Conservation (phyloP, 2,113 vertebrate genomes). For the Brachyistius frenatus region DNA sequence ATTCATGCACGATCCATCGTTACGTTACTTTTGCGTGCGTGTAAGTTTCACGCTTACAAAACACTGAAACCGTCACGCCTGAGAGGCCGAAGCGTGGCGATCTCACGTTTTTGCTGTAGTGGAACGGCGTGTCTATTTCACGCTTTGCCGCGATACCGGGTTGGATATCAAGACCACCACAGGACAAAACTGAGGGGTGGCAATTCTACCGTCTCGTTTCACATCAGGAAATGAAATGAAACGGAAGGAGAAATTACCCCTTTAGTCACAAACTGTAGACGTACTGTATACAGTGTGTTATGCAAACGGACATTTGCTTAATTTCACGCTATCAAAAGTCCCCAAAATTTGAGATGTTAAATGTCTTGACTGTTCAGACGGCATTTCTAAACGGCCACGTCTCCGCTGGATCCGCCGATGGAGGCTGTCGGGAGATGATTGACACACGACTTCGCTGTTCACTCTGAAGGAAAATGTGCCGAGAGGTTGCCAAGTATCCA, state of each 20-base stretch:
- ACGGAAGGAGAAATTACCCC: no score
- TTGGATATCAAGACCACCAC: not conserved
- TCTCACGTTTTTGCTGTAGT: no score
- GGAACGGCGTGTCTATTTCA: no score
- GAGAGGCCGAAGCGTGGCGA: no score
- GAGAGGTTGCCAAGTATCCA: not conserved
- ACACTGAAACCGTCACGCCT: no score
- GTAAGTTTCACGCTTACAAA: no score
- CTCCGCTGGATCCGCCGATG: not conserved
- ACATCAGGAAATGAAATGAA: no score
- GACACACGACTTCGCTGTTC: not conserved
- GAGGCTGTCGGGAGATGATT: constrained; percentile 10
- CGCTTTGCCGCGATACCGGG: no score
- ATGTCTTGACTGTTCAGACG: not conserved
- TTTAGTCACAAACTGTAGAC: not conserved
- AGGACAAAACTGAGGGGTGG: not conserved
- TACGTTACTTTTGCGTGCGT: no score
- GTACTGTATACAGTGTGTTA: not conserved
- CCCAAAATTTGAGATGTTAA: not conserved
- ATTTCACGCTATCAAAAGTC: not conserved
- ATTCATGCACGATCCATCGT: no score
- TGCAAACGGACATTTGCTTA: not conserved
- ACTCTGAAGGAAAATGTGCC: not conserved
- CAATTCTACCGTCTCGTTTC: no score
- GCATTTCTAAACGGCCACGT: not conserved